These are phyloP conservation scores for Cydia amplana DNA, from an alignment of 1,140 invertebrate species.

Conservation along the genomic window DNA sequence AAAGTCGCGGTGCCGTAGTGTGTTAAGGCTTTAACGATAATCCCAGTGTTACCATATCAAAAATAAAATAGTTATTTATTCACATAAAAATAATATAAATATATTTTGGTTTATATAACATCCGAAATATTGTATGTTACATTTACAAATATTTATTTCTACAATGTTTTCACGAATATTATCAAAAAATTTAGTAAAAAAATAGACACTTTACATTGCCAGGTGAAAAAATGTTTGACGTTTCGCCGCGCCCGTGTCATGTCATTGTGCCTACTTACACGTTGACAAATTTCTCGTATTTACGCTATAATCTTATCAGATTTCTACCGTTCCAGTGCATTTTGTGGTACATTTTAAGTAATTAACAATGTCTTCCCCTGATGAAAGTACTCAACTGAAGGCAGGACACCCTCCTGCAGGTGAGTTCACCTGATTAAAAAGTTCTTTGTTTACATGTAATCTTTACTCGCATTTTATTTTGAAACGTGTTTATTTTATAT, in stretches of 20 bases:
- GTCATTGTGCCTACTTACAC: slow-evolving; percentile 57
- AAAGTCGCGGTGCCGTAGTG: no score
- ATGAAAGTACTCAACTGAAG: slow-evolving; percentile 85
- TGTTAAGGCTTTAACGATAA: no score
- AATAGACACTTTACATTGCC: background rate
- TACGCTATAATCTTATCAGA: slow-evolving; percentile 55
- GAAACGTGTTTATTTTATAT: background rate
- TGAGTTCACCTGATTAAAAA: slow-evolving; percentile 67
- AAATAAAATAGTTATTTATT: no score
- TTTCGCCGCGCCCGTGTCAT: slow-evolving; percentile 48
- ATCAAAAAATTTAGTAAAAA: no score
- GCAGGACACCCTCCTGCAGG: slow-evolving; percentile 92
- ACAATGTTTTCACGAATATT: no score
- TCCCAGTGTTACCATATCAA: no score
- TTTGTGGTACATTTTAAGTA: slow-evolving; percentile 37
- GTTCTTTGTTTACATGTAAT: slow-evolving; percentile 42
- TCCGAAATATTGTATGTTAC: no score
- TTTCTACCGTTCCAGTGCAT: slow-evolving; percentile 42
- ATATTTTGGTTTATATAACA: no score
- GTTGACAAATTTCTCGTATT: slow-evolving; percentile 60
- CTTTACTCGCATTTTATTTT: slow-evolving; percentile 17
- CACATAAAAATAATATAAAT: no score
- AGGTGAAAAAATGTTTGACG: slow-evolving; percentile 33
- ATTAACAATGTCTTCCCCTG: slow-evolving; percentile 73
- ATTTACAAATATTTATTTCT: no score